phyloP scores from a whole-genome alignment of 2,113 vertebrate species.

The Cebidichthys violaceus region DNA sequence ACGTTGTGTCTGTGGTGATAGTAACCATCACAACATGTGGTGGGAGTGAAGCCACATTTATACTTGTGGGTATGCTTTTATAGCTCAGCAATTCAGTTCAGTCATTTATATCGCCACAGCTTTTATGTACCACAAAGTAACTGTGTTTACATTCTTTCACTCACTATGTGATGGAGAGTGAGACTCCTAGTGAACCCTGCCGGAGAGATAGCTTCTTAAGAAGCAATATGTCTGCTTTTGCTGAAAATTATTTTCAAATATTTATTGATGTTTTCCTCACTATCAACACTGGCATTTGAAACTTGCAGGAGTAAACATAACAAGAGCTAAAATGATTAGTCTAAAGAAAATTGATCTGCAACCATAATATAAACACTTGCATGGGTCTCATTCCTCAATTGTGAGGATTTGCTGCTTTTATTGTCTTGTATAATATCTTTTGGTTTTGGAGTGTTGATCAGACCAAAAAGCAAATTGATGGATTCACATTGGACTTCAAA shows the following conservation, averaged over 20 bases:
- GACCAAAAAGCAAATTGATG: neutral
- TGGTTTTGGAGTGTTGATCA: neutral
- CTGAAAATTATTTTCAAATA: neutral
- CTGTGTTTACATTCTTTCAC: neutral
- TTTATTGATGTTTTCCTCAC: neutral
- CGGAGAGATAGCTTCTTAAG: neutral
- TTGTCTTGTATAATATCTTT: neutral
- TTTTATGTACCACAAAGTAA: neutral
- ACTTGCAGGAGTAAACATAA: neutral
- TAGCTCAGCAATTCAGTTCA: neutral
- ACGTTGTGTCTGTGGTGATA: neutral
- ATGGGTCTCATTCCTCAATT: neutral
- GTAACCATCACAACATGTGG: neutral
- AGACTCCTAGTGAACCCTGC: neutral
- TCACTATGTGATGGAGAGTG: neutral
- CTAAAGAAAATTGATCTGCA: too few relatives aligned
- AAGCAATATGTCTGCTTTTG: too few relatives aligned
- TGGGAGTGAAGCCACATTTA: constrained; percentile 7
- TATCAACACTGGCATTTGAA: neutral
- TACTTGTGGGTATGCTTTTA: neutral
- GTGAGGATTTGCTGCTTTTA: neutral
- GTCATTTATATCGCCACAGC: neutral
- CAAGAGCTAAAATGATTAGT: neutral
- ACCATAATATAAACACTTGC: neutral
- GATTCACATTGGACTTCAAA: neutral